A percentile compares a stretch with the other conserved stretches of the same genome.
These are phyloP conservation scores for Sinocyclocheilus anophthalmus DNA, from an alignment of 2,113 vertebrate genomes.

Conservation along the genomic window DNA sequence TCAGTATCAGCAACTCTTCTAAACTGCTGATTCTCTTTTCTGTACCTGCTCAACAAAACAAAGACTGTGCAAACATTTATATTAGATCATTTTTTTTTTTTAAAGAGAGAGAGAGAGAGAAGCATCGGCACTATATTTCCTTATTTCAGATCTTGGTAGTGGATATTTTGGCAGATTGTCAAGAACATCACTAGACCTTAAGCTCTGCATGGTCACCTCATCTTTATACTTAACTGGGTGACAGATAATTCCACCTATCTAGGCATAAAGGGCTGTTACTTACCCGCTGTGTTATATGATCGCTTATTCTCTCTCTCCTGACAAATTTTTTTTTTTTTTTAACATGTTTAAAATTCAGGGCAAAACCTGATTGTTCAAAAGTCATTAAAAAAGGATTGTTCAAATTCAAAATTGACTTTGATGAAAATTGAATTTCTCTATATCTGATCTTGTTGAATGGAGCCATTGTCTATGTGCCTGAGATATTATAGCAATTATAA, in stretches of 20 bases:
- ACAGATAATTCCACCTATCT: background rate
- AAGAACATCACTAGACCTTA: background rate
- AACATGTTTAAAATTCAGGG: background rate
- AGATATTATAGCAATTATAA: background rate
- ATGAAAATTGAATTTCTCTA: background rate
- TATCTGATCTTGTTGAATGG: background rate
- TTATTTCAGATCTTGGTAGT: background rate
- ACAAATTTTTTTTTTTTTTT: background rate
- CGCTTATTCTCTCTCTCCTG: slow-evolving; percentile 1
- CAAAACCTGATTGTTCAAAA: background rate
- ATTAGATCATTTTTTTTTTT: background rate
- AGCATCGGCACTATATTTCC: background rate
- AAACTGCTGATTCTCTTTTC: background rate
- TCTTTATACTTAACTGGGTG: slow-evolving; percentile 5
- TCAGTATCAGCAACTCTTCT: background rate
- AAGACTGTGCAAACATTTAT: background rate
- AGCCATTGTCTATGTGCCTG: background rate
- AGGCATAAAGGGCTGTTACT: background rate
- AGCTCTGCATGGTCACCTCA: background rate
- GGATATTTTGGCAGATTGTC: background rate
- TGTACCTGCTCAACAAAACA: background rate
- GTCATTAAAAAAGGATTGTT: slow-evolving; percentile 1
- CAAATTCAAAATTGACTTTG: background rate
- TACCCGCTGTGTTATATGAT: background rate
- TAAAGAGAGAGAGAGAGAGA: background rate